Conservation (phyloP, 1,140 invertebrate species). For the Leptinotarsa defecta region DNA sequence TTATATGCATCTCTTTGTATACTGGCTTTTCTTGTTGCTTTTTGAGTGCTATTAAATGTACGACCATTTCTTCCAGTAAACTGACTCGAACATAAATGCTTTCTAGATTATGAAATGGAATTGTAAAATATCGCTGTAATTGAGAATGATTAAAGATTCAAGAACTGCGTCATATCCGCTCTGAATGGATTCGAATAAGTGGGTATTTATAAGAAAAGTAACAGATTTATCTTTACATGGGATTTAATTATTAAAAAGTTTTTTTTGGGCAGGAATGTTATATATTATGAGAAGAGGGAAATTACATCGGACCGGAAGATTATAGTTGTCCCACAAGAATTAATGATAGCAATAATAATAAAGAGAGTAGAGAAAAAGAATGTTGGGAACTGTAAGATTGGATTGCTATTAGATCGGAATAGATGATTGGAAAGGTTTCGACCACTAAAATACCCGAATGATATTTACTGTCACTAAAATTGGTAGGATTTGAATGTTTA, state of each 20-base stretch:
- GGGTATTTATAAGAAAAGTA: not conserved
- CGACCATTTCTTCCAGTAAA: not conserved
- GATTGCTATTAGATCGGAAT: too few relatives aligned
- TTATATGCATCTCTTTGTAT: not conserved
- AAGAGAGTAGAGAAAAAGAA: not conserved
- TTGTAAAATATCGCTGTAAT: constrained; percentile 6
- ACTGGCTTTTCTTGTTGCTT: not conserved
- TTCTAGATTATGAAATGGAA: not conserved
- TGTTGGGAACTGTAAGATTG: not conserved
- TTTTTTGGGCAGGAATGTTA: not conserved
- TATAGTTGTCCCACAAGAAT: not conserved
- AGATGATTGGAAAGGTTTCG: too few relatives aligned
- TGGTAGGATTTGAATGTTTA: too few relatives aligned
- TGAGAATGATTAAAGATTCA: constrained; percentile 6
- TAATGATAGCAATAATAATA: not conserved
- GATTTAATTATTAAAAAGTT: not conserved
- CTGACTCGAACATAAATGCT: not conserved
- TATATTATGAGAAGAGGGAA: not conserved
- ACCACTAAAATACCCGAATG: too few relatives aligned
- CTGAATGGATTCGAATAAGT: not conserved
- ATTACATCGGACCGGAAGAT: not conserved
- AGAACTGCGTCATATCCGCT: not conserved
- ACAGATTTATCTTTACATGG: not conserved
- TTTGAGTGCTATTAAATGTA: not conserved
- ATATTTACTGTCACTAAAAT: too few relatives aligned